A percentile compares a stretch with the other conserved stretches of the same genome.
Evolutionary conservation across 2,113 vertebrate genomes (phyloP).

Genomic region (Cisticola juncidis): DNA sequence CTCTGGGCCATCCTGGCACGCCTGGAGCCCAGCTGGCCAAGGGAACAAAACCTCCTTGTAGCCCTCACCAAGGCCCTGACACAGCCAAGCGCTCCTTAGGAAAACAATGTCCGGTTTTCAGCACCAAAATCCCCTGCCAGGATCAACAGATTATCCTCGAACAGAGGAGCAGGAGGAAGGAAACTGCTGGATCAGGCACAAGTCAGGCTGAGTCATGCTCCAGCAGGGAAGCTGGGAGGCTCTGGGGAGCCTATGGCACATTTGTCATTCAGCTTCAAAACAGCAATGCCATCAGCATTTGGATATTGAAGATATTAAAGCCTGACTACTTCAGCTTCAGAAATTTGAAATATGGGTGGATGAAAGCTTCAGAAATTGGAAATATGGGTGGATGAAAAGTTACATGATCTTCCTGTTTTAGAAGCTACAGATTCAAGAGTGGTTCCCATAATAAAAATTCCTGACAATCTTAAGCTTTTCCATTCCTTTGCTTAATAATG

Average conservation of each 20-base stretch:
- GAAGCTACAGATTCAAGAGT: background rate
- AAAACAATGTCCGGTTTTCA: background rate
- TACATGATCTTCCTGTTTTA: fast-evolving
- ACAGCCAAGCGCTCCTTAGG: background rate
- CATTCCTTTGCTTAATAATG: background rate
- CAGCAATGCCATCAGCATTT: background rate
- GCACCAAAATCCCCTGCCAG: background rate
- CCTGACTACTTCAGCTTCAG: background rate
- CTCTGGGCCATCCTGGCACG: background rate
- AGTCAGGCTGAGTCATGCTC: background rate
- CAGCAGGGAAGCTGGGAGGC: background rate
- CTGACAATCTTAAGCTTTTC: background rate
- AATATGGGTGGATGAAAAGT: background rate
- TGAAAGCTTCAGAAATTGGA: background rate
- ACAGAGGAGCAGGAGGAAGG: background rate
- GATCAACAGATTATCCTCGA: background rate
- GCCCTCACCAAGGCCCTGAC: background rate
- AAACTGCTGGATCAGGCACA: background rate
- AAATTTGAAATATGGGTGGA: background rate
- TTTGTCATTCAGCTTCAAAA: background rate
- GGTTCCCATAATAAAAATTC: background rate
- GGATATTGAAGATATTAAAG: background rate
- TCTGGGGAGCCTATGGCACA: background rate
- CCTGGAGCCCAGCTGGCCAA: background rate
- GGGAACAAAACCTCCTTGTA: background rate